Percentiles rank a stretch among this genome's conserved stretches.
Evolutionary conservation across 2,888 invertebrate genomes (phyloP).

Genomic region (Acleris sparsana): DNA sequence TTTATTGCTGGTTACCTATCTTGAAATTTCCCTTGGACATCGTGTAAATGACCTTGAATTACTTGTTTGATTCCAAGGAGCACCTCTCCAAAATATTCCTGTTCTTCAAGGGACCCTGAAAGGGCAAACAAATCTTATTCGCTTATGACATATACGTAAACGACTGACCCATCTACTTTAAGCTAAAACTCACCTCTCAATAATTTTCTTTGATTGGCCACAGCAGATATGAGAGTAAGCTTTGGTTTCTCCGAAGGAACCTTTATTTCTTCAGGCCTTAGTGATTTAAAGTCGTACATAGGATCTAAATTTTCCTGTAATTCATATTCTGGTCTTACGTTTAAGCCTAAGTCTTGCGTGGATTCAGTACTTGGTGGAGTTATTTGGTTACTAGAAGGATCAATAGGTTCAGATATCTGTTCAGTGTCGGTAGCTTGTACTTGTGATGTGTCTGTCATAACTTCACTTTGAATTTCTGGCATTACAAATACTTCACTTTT

Average conservation of each 20-base stretch:
- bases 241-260: slow-evolving; percentile 83
- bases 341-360: slow-evolving; percentile 52
- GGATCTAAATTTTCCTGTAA: slow-evolving; percentile 62
- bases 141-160: slow-evolving; percentile 11
- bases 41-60: slow-evolving; percentile 89
- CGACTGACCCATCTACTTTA: not conserved
- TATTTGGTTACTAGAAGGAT: slow-evolving; percentile 44
- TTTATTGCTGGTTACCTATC: slow-evolving; percentile 67
- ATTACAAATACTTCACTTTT: slow-evolving; percentile 64
- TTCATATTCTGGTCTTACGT: slow-evolving; percentile 62
- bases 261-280: slow-evolving; percentile 80
- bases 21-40: slow-evolving; percentile 88
- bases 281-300: slow-evolving; percentile 65
- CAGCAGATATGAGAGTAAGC: slow-evolving; percentile 81
- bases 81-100: slow-evolving; percentile 92
- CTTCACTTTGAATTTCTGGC: slow-evolving; percentile 55
- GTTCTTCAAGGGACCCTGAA: slow-evolving; percentile 87
- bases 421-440: slow-evolving; percentile 45
- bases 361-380: slow-evolving; percentile 44
- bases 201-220: slow-evolving; percentile 84
- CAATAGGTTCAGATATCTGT: slow-evolving; percentile 37
- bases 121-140: slow-evolving; percentile 47
- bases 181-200: slow-evolving; percentile 73
- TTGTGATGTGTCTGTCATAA: slow-evolving; percentile 46
- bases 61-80: slow-evolving; percentile 91